Evolutionary conservation across 2,888 invertebrate genomes (phyloP).

Genomic region (Trachelus troglodyta): DNA sequence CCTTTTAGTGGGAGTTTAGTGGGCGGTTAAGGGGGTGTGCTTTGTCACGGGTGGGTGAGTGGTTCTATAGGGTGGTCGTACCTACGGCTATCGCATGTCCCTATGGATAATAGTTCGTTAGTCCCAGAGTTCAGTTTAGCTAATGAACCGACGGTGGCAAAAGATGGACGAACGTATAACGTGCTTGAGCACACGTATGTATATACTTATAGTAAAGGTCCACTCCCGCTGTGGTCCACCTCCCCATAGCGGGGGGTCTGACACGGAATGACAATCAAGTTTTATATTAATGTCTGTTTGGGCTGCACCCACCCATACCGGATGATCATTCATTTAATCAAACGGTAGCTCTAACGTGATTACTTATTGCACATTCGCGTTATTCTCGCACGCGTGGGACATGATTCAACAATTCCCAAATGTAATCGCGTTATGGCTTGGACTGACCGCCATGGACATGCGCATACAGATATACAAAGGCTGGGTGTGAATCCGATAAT

Average conservation of each 20-base stretch:
- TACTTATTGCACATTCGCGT: constrained; percentile 56
- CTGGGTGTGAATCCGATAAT: not conserved
- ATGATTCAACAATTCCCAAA: constrained; percentile 56
- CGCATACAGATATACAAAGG: not conserved
- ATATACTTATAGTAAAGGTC: not conserved
- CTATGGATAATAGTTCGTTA: constrained; percentile 22
- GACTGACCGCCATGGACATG: not conserved
- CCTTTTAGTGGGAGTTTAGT: not conserved
- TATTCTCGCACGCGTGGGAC: constrained; percentile 49
- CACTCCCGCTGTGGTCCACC: not conserved
- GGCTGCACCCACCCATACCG: constrained; percentile 42
- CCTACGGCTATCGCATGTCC: constrained; percentile 18
- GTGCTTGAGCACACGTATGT: not conserved
- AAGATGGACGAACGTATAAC: constrained; percentile 13
- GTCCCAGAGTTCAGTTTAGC: constrained; percentile 23
- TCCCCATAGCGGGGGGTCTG: not conserved
- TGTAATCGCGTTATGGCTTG: constrained; percentile 43
- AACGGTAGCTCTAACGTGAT: constrained; percentile 54
- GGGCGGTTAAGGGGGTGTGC: not conserved
- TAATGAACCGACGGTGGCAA: constrained; percentile 23
- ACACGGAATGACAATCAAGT: constrained; percentile 52
- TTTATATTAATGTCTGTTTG: constrained; percentile 48
- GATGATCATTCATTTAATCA: constrained; percentile 58
- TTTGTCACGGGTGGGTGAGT: not conserved
- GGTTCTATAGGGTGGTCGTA: constrained; percentile 4